A percentile compares a stretch with the other conserved stretches of the same genome.
Conservation (phyloP, 2,113 vertebrate genomes). For the Callithrix jacchus region DNA sequence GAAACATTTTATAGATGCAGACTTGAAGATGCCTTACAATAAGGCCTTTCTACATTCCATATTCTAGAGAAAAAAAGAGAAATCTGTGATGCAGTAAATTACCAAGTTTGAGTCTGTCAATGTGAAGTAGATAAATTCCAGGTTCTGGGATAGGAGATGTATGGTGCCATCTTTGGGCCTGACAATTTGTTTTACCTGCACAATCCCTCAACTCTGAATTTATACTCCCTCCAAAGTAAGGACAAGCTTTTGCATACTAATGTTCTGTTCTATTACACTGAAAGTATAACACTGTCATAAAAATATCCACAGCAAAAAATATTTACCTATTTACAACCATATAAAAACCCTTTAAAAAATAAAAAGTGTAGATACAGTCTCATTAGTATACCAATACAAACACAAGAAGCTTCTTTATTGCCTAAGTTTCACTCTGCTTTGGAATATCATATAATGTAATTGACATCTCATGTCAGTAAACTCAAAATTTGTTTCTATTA, state of each 20-base stretch:
- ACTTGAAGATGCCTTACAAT: neutral
- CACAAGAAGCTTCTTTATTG: neutral
- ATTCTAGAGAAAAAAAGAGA: neutral
- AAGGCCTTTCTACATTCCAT: neutral
- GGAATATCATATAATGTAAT: conserved; percentile 30
- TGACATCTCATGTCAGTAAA: conserved; percentile 23
- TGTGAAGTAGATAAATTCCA: conserved; percentile 24
- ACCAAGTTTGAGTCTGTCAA: neutral
- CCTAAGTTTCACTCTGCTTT: conserved; percentile 41
- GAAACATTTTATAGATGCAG: neutral
- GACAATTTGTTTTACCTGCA: neutral
- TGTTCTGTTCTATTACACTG: conserved; percentile 18
- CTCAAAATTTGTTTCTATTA: conserved; percentile 19
- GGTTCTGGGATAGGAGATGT: neutral
- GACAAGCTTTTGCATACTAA: neutral
- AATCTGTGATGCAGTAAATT: neutral
- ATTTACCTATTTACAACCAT: conserved; percentile 2
- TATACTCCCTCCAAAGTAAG: neutral
- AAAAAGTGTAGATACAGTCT: neutral
- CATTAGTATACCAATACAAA: conserved; percentile 33
- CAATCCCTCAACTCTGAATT: neutral
- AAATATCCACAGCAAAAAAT: neutral
- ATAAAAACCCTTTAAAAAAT: conserved; percentile 20
- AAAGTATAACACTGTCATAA: conserved; percentile 25
- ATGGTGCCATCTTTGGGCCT: neutral